Percentiles rank a stretch among this genome's conserved stretches.
Conservation (phyloP, 2,888 invertebrate species). For the Xanthorhoe designata region DNA sequence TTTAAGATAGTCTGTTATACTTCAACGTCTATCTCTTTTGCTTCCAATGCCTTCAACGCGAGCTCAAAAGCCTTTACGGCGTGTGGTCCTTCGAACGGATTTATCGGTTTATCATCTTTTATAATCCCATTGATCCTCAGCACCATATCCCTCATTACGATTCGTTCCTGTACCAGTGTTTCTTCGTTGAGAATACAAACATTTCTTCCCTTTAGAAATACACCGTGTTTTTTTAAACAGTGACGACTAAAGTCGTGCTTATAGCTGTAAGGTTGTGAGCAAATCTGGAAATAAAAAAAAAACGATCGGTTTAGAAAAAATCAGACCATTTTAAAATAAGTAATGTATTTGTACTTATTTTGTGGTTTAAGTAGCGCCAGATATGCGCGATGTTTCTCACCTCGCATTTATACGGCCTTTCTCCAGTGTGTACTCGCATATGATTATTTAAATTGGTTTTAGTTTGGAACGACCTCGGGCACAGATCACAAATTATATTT, state of each 20-base stretch:
- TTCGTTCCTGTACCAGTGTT: conserved; percentile 60
- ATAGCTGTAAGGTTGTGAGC: conserved; percentile 75
- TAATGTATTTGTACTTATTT: too few species aligned
- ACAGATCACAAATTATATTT: conserved; percentile 59
- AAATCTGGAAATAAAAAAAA: conserved; percentile 58
- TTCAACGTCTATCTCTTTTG: conserved; percentile 45
- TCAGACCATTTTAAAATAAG: too few species aligned
- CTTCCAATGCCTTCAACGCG: conserved; percentile 58
- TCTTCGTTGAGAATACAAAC: conserved; percentile 70
- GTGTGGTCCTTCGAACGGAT: conserved; percentile 64
- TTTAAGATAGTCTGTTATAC: background rate
- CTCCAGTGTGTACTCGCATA: conserved; percentile 69
- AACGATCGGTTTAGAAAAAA: too few species aligned
- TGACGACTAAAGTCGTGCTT: conserved; percentile 73
- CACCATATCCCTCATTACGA: conserved; percentile 61
- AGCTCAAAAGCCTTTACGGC: conserved; percentile 60
- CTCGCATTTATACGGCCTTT: conserved; percentile 72
- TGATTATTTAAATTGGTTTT: conserved; percentile 57
- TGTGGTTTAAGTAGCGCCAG: too few species aligned
- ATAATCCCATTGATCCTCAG: conserved; percentile 54
- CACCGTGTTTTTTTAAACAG: conserved; percentile 73
- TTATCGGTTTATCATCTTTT: conserved; percentile 54
- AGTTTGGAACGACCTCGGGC: conserved; percentile 62
- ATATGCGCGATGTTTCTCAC: conserved; percentile 45
- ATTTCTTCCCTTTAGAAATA: conserved; percentile 64